Conservation (phyloP, 1,140 invertebrate genomes). For the Leptoteleia sp. region DNA sequence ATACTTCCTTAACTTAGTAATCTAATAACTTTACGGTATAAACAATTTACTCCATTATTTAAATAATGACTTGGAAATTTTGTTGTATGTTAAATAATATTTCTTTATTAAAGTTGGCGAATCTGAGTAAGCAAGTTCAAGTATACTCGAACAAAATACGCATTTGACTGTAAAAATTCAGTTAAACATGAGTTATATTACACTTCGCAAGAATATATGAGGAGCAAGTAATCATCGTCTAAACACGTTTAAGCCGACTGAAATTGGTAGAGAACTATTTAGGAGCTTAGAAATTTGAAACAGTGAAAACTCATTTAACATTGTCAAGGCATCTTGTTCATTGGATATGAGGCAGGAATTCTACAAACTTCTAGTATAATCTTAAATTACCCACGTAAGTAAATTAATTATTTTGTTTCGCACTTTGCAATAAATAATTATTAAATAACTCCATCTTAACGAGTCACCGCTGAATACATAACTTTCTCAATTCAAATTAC, state of each 20-base stretch:
- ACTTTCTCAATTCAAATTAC: too few relatives aligned
- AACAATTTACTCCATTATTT: too few relatives aligned
- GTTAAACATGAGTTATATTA: slow-evolving; percentile 32
- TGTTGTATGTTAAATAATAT: too few relatives aligned
- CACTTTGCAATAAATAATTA: too few relatives aligned
- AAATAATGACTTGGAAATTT: too few relatives aligned
- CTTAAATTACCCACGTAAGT: slow-evolving; percentile 1
- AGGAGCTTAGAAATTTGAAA: slow-evolving; percentile 55
- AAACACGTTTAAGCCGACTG: slow-evolving; percentile 40
- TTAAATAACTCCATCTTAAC: too few relatives aligned
- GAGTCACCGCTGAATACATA: too few relatives aligned
- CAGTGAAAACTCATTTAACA: slow-evolving; percentile 52
- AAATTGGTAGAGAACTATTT: slow-evolving; percentile 48
- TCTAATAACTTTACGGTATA: too few relatives aligned
- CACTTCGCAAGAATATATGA: slow-evolving; percentile 41
- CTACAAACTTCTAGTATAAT: slow-evolving; percentile 3
- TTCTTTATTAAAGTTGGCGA: too few relatives aligned
- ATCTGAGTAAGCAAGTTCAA: slow-evolving; percentile 1
- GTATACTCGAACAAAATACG: neutral
- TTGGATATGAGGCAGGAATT: slow-evolving; percentile 32
- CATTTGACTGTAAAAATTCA: slow-evolving; percentile 13
- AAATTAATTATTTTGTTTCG: neutral
- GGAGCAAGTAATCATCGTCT: slow-evolving; percentile 53
- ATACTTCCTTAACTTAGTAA: too few relatives aligned
- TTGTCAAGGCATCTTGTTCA: slow-evolving; percentile 33